Evolutionary conservation across 2,113 vertebrate species (phyloP), one percentile per base, ranked within the genome.

Genomic region (Emydura subglobosa): DNA sequence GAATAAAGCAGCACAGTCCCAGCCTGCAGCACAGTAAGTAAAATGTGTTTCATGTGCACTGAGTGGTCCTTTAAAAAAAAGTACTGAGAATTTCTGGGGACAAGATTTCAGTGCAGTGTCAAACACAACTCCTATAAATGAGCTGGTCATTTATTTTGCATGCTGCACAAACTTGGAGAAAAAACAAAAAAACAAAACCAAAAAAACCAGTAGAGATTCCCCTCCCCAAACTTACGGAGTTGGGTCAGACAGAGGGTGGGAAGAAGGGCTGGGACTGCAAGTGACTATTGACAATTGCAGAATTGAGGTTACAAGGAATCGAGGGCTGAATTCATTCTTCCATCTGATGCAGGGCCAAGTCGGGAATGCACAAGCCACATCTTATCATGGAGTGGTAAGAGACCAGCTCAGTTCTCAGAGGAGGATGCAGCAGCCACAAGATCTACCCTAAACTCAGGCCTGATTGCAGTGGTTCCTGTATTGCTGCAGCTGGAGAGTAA

Each of bases 41-140:
- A 47, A 4, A 19, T 55, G 21, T 55, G 54, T 1, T 55, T 55
- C 24, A 24, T 55, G 21, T 55, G 54, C 21, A 24, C 7, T 55
- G 54, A 55, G 54, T 55, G 54, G 9, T 55, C 24, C 54, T 55
- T 55, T 24, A 55, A 55, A 55, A 55, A 55, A 55, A 55, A 55
- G 3, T 5, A 6, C 2, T 54, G 24, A 50, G 81, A 89, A 0
- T 0, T 31, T 10, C 16, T 10, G 2, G n/a, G 22, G 54, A 24
- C 21, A 82, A 91, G 51, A 31, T 17, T 89, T 84, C 47, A 47
- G 4, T 74, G 79, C 49, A 54, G 4, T 25, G 11, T 3, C 27
- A 91, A 61, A 87, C 7, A 55, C 22, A 25, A 55, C 81, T 39
- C 5, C 5, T 65, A 90, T 1, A 44, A 31, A 50, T 1, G 1